Base-by-base conservation (phyloP, 2,888 invertebrate species). In the Aplocera efformata region DNA sequence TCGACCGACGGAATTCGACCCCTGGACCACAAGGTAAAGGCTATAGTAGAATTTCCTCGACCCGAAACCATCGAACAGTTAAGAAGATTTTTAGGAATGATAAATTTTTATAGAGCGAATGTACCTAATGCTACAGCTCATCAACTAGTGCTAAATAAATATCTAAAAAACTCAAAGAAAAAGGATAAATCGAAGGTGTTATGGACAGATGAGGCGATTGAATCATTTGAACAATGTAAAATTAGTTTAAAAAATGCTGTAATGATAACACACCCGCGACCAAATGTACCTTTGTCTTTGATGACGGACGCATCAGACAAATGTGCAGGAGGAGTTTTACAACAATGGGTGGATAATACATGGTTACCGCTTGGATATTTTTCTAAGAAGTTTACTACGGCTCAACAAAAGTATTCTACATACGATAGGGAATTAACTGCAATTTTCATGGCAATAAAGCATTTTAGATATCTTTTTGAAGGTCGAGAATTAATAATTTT, bases 101-200 rank as follows among this genome's bases (percentile, higher is more conserved):
- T 72, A 0, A 76, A 71, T 43, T 72, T 69, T 52, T 74, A 72
- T 25, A 38, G 69, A 3, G 31, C 60, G 6, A 69, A 58, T 39
- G 49, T 74, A 2, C 60, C 58, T 3, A 33, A 62, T 0, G 62
- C 68, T 1, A 30, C 30, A 7, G 25, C 17, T n/a, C 10, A 43
- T 9, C 43, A 46, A 20, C 25, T 17, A 3, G 30, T 25, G 3
- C 23, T 50, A 10, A 26, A 50, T 28, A 32, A 20, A 1, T 49
- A 34, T 32, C 20, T 43, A 6, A 27, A 37, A 10, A 32, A 39
- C 11, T 20, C 48, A 4, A 48, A 44, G 17, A 32, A 29, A 5
- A 37, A 32, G 6, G 44, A 42, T 9, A 41, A 43, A n/a, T n/a
- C n/a, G n/a, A n/a, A n/a, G n/a, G n/a, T n/a, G n/a, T n/a, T n/a